Conservation (phyloP, 2,797 vertebrate species). For the Coccyzus lansbergi region DNA sequence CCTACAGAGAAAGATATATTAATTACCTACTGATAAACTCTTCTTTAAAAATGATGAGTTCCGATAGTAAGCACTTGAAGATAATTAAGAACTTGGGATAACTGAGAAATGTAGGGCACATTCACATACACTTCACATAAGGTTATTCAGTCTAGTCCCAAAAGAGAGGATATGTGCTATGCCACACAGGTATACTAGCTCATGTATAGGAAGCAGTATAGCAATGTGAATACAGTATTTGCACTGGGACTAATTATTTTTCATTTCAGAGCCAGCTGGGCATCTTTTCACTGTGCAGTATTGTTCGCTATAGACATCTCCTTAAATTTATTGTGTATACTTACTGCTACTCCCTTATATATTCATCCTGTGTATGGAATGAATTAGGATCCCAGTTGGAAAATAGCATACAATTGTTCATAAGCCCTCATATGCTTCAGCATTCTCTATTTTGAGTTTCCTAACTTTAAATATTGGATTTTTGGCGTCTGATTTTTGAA, state of each 20-base stretch:
- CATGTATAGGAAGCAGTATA: not conserved
- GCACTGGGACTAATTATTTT: constrained; percentile 60
- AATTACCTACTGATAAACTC: constrained; percentile 60
- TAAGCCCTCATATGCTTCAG: not conserved
- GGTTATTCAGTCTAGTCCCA: constrained; percentile 38
- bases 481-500: constrained; percentile 26
- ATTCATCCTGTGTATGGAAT: not conserved
- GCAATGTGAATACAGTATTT: constrained; percentile 1
- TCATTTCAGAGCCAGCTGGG: not conserved
- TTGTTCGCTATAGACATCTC: not conserved
- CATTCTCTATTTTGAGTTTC: not conserved
- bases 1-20: constrained; percentile 62
- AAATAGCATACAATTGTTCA: not conserved
- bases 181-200: not conserved
- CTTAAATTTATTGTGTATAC: not conserved
- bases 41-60: constrained; percentile 56
- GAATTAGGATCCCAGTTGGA: not conserved
- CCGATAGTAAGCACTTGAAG: constrained; percentile 55
- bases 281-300: not conserved
- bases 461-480: constrained; percentile 10
- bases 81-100: constrained; percentile 64
- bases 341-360: not conserved
- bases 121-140: constrained; percentile 41
- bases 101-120: constrained; percentile 54
- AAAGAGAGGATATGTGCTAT: not conserved